These are phyloP conservation scores for Gymnoscopelus microlampas DNA, from an alignment of 2,797 vertebrate species.

Conservation along the genomic window DNA sequence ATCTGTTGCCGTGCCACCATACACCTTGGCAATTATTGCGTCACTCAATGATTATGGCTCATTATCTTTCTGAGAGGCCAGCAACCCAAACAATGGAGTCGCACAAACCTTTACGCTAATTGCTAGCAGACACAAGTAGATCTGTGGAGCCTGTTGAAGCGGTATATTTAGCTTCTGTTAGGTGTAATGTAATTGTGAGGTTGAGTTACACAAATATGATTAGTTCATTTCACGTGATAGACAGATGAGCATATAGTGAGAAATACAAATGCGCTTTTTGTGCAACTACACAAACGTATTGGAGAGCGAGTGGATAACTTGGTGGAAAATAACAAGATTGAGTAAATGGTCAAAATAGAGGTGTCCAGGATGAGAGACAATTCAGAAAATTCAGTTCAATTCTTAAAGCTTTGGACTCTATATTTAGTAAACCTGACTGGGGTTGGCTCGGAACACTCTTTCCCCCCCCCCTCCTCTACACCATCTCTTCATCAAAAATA, in stretches of 20 bases:
- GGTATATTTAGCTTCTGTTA: slow-evolving; percentile 66
- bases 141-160: slow-evolving; percentile 55
- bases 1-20: slow-evolving; percentile 69
- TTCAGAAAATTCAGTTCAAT: too few relatives aligned
- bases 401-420: too few relatives aligned
- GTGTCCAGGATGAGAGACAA: slow-evolving; percentile 30
- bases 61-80: slow-evolving; percentile 74
- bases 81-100: slow-evolving; percentile 73
- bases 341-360: slow-evolving; percentile 54
- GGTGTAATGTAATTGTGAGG: slow-evolving; percentile 55
- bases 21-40: slow-evolving; percentile 76
- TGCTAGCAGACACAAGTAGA: slow-evolving; percentile 74
- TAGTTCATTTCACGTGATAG: slow-evolving; percentile 65
- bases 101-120: slow-evolving; percentile 74
- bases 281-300: too few relatives aligned
- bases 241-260: slow-evolving; percentile 65
- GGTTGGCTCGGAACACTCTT: too few relatives aligned
- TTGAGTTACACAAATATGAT: slow-evolving; percentile 70
- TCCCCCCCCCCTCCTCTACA: too few relatives aligned
- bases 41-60: slow-evolving; percentile 78
- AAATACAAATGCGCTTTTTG: slow-evolving; percentile 55
- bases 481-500: too few relatives aligned
- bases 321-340: slow-evolving; percentile 59
- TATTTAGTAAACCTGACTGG: too few relatives aligned
- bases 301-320: slow-evolving; percentile 35